phyloP scores from a whole-genome alignment of 1,140 invertebrate species.

The Arctopsyche grandis region DNA sequence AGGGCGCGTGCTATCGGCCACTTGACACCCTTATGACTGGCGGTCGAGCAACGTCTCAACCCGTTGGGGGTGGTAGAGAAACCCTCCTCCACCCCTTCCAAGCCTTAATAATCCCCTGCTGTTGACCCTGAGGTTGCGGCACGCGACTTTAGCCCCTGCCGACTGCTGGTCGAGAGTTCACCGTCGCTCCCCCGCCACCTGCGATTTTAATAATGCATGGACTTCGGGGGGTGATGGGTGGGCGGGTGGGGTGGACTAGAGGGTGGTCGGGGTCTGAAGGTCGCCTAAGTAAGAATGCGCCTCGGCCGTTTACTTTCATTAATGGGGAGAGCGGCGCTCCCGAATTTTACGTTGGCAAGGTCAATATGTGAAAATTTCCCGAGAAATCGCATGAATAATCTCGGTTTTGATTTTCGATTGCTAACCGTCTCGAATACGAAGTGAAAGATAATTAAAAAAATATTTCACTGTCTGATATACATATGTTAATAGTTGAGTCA shows the following conservation, averaged over 20 bases:
- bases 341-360: background rate
- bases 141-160: slow-evolving; percentile 45
- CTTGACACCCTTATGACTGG: slow-evolving; percentile 44
- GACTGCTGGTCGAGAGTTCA: slow-evolving; percentile 11
- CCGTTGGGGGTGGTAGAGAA: background rate
- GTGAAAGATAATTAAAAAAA: background rate
- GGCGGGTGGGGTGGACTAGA: background rate
- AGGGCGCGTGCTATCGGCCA: slow-evolving; percentile 37
- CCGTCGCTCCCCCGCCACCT: slow-evolving; percentile 32
- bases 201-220: slow-evolving; percentile 52
- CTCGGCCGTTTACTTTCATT: slow-evolving; percentile 13
- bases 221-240: background rate
- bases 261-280: slow-evolving; percentile 35
- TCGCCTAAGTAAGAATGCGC: slow-evolving; percentile 38
- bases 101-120: background rate
- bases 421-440: background rate
- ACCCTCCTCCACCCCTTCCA: background rate
- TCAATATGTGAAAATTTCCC: background rate
- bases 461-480: too few species aligned
- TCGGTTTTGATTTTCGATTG: too few species aligned
- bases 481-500: background rate
- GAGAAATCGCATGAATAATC: background rate
- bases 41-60: background rate
- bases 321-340: background rate
- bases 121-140: slow-evolving; percentile 8